Base-by-base conservation (phyloP, 2,888 invertebrate genomes). In the Cheilosia impressa region DNA sequence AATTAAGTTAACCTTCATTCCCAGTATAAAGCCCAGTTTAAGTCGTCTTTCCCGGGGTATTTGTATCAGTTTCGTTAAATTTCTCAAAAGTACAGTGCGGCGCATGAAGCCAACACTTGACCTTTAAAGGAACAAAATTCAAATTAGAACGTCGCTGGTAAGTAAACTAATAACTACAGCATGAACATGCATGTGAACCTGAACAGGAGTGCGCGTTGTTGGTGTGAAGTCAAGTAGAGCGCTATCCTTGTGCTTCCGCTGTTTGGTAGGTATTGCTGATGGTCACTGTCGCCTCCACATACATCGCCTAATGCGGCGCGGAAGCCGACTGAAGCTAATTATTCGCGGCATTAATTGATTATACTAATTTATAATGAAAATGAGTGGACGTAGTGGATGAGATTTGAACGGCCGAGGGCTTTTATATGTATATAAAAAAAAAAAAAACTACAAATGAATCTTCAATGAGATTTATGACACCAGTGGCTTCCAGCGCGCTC, bases 271-370 rank as follows among this genome's bases (percentile, higher is more conserved):
- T 41, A 17, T 38, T n/a, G 43, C 41, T 34, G 10, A 24, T 34
- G 34, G 27, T 55, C n/a, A 15, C 22, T 52, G 52, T 68, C 58
- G 52, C 31, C 66, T 58, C 73, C 55, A 55, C 41, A 43, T 43
- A 17, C 41, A 10, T 66, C 41, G 19, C 68, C 58, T 55, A 66
- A 84, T 84, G 75, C 79, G 80, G 6, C 66, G 85, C 80, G 85
- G 85, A 85, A 85, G 85, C 76, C 85, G 66, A 72, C 57, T 81
- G 72, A 57, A 69, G 76, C 85, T 85, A 85, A 85, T 85, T 85
- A 85, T 81, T 81, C 62, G 85, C 85, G 81, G 72, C 85, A 81
- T 85, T 77, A 85, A 85, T 85, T 85, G 80, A 85, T 85, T 85
- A 81, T 24, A 85, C 81, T 85, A 85, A 85, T 85, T 85, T 85